Base-by-base conservation (phyloP, 1,140 invertebrate species). In the Drosophila chauvacae region DNA sequence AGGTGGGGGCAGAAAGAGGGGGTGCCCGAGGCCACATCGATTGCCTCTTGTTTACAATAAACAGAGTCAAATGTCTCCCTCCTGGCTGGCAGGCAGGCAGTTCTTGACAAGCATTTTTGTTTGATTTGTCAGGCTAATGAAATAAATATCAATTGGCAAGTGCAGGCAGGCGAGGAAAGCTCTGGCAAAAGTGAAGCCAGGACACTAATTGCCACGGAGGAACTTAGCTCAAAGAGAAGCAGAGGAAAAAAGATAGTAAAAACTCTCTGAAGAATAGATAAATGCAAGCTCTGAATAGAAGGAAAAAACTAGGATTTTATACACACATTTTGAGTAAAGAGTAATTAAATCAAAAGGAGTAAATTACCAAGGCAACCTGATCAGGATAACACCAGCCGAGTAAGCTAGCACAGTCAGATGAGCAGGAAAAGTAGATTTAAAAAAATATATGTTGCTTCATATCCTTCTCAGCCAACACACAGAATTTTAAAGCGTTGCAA, bases 41-140 rank as follows among this genome's bases (percentile, higher is more conserved):
- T 84, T 77, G 77, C 74, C 72, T 62, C 45, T 77, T 78, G 84
- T 72, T 87, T 84, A 81, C 85, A 75, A 88, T 88, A 87, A 88
- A 87, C 84, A 87, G 73, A 84, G 84, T 84, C 84, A 87, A 84
- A 87, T 87, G 85, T 82, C 82, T 82, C 77, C 56, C 82, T 82
- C 77, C 56, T 45, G 45, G 48, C 58, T 87, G 80, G 69, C 75
- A 76, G 59, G 62, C 48, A 51, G 28, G 28, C 50, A 33, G 50
- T 57, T 47, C 76, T 58, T 73, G 60, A 41, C 74, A 69, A 51
- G 63, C 73, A 77, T 85, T 81, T 85, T 85, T 85, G 81, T 85
- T 85, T 81, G 81, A 86, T 70, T 77, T 85, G 28, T 59, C 78
- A 53, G 73, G 55, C 70, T 72, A 72, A 73, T 72, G 68, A 60